phyloP scores from a whole-genome alignment of 92 coral and sea anemone genomes.

The Epizoanthus rinbou region DNA sequence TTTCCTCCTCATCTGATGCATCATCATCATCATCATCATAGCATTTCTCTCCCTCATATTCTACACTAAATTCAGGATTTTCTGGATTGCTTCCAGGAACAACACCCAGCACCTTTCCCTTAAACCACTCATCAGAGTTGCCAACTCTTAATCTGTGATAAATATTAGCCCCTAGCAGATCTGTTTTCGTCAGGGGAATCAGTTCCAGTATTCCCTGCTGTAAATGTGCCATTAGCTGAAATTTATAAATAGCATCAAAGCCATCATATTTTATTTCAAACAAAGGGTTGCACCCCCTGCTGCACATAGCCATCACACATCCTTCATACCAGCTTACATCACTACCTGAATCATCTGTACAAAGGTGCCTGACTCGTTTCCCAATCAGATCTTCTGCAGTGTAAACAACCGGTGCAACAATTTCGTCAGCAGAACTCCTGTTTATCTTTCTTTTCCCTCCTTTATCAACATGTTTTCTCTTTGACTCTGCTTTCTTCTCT shows the following conservation, averaged over 20 bases:
- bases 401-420: neutral
- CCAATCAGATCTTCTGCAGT: conserved; percentile 32
- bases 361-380: conserved; percentile 23
- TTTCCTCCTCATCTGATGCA: neutral
- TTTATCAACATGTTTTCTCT: neutral
- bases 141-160: neutral
- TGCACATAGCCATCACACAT: conserved; percentile 15
- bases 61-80: neutral
- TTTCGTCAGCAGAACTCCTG: neutral
- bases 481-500: neutral
- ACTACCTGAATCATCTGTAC: conserved; percentile 1
- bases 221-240: conserved; percentile 10
- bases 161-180: neutral
- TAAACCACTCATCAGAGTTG: conserved; percentile 7
- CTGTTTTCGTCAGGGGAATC: neutral
- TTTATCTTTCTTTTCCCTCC: neutral
- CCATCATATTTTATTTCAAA: conserved; percentile 21
- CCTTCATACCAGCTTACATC: conserved; percentile 11
- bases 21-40: neutral
- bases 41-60: neutral
- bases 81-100: neutral
- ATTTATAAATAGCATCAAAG: neutral
- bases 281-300: conserved; percentile 1
- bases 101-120: conserved; percentile 3
- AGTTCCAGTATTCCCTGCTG: neutral